Conservation (phyloP, 92 coral and sea anemone species). For the Umimayanthus kanabou region DNA sequence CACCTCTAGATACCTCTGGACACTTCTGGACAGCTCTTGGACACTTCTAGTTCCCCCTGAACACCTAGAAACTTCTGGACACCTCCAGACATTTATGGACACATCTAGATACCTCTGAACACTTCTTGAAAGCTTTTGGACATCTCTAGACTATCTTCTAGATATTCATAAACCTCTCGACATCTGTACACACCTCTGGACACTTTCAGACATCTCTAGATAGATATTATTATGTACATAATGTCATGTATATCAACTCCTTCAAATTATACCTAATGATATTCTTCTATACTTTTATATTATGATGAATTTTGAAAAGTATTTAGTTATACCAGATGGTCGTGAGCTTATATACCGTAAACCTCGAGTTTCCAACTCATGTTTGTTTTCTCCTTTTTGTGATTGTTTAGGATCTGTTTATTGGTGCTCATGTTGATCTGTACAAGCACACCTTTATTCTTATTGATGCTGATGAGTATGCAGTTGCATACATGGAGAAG, state of each 20-base stretch:
- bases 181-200: too few species aligned
- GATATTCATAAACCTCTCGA: too few species aligned
- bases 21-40: too few species aligned
- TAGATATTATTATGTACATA: too few species aligned
- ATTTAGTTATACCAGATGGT: neutral
- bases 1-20: too few species aligned
- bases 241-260: too few species aligned
- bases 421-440: slow-evolving; percentile 87
- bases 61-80: neutral
- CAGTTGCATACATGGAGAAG: slow-evolving; percentile 94
- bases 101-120: neutral
- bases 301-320: neutral
- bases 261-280: too few species aligned
- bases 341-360: too few species aligned
- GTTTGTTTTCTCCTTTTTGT: neutral
- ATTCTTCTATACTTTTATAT: neutral
- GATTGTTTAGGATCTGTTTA: slow-evolving; percentile 76
- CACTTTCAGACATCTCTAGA: too few species aligned
- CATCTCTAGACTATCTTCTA: neutral
- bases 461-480: slow-evolving; percentile 97
- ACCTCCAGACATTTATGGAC: neutral
- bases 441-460: slow-evolving; percentile 84
- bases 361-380: neutral
- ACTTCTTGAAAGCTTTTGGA: neutral
- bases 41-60: neutral